These are phyloP conservation scores for Prorops nasuta DNA, from an alignment of 1,140 invertebrate genomes.

Conservation along the genomic window DNA sequence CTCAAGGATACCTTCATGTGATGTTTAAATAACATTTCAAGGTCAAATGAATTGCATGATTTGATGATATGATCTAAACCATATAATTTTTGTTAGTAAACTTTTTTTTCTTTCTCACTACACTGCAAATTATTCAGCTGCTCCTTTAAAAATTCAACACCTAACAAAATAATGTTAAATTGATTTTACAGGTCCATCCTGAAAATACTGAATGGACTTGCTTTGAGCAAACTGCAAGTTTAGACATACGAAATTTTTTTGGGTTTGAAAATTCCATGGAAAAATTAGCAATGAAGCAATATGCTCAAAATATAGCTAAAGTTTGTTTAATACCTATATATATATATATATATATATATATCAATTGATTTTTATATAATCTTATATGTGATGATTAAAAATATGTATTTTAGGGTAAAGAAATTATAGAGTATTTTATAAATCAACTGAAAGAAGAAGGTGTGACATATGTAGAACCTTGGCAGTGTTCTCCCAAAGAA, in stretches of 20 bases:
- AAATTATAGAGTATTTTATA: constrained; percentile 93
- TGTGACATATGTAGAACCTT: constrained; percentile 66
- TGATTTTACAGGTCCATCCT: constrained; percentile 81
- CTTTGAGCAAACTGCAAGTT: constrained; percentile 90
- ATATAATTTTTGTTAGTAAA: too few species aligned
- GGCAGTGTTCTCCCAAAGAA: constrained; percentile 46
- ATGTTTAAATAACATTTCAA: too few species aligned
- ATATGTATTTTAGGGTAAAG: constrained; percentile 73
- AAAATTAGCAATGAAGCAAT: constrained; percentile 96
- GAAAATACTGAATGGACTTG: constrained; percentile 96
- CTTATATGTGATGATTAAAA: constrained; percentile 1
- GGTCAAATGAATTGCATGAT: too few species aligned
- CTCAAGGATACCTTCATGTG: too few species aligned
- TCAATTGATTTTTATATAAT: constrained; percentile 11
- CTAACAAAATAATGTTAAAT: too few species aligned
- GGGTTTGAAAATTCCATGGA: constrained; percentile 94
- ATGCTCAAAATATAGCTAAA: constrained; percentile 88
- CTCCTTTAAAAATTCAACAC: too few species aligned
- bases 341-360: not conserved
- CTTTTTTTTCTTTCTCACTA: too few species aligned
- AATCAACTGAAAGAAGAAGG: constrained; percentile 79
- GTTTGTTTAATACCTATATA: constrained; percentile 53
- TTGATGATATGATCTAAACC: too few species aligned
- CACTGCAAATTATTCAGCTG: too few species aligned
- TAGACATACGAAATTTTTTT: constrained; percentile 96